Evolutionary conservation across 2,113 vertebrate species (phyloP).

Genomic region (Crotophaga sulcirostris): DNA sequence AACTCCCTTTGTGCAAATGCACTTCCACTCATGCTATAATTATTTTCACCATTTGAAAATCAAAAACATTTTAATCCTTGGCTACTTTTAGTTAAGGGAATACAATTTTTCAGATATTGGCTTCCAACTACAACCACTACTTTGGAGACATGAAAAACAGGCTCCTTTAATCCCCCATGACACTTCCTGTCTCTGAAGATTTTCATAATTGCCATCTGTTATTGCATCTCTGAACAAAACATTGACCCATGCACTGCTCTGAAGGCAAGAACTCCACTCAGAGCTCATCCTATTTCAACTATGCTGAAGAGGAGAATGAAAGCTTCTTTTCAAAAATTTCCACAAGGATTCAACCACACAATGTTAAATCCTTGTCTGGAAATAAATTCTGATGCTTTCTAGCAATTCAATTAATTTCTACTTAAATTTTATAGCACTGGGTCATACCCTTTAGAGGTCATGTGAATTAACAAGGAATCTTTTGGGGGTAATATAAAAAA

Average conservation of each 20-base stretch:
- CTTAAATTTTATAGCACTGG: neutral
- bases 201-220: neutral
- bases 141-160: neutral
- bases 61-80: neutral
- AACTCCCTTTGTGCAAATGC: rapidly evolving
- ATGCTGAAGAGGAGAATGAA: neutral
- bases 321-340: neutral
- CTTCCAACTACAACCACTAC: neutral
- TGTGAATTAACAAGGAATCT: neutral
- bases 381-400: neutral
- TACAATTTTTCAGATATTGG: neutral
- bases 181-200: neutral
- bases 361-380: neutral
- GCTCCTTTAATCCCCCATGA: neutral
- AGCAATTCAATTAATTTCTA: neutral
- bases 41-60: neutral
- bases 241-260: neutral
- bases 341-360: neutral
- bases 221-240: neutral
- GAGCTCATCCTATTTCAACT: neutral
- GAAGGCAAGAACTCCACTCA: neutral
- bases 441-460: neutral
- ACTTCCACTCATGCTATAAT: neutral
- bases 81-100: neutral
- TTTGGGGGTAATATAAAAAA: neutral